Base-by-base conservation (phyloP, 2,888 invertebrate genomes). In the Phyllotreta striolata region DNA sequence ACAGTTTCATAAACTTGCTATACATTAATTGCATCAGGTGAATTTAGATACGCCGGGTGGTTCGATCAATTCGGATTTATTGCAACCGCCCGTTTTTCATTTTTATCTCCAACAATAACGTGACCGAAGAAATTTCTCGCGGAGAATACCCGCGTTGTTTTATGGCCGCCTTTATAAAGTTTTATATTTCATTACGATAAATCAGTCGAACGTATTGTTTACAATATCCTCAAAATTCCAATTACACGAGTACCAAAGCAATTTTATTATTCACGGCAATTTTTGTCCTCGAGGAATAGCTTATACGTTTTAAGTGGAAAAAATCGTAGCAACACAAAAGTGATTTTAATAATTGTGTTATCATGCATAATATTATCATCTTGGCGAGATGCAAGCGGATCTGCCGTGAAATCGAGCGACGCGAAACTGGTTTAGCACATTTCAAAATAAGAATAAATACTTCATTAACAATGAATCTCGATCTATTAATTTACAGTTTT, bases 111-210 rank as follows among this genome's bases (percentile, higher is more conserved):
- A 70, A 73, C 69, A 73, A 73, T 71, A 69, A 70, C 66, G 67
- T 70, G 69, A 71, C 68, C 70, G 66, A 66, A 70, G 57, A 61
- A 67, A 57, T 67, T 66, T 68, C 70, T 71, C 51, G 67, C 62
- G 57, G 66, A 68, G 73, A 70, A 72, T 73, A 69, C 73, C 71
- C 70, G 70, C 63, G 63, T 70, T 71, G 72, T 61, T 72, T 73
- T 72, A 73, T 70, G 72, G 64, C 63, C 69, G 56, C 67, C 69
- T 72, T 72, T 72, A 71, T 72, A 68, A 71, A 73, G 72, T 73
- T 72, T 73, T 73, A 73, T 71, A 67, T 73, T 73, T 73, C 73
- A 73, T 72, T 71, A 72, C 70, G 61, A 72, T 73, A 73, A 72
- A 73, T 73, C 72, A 71, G 70, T 60, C 62, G 60, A 63, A 66